Evolutionary conservation across 2,888 invertebrate genomes (phyloP), one percentile per base, ranked within the genome.

Genomic region (Andrena bicolor): DNA sequence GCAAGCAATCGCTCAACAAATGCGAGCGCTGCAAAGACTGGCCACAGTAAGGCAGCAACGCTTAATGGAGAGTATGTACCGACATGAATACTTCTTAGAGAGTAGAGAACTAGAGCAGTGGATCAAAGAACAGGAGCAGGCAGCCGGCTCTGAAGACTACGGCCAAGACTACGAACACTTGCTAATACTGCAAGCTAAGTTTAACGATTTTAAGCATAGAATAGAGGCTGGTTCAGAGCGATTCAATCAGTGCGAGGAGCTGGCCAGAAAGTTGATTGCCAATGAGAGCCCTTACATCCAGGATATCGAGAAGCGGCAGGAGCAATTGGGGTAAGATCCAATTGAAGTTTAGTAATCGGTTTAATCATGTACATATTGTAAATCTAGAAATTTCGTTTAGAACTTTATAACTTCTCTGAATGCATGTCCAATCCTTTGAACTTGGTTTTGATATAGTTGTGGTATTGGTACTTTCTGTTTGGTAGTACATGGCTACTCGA

Each of bases 121-220:
- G 98, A 98, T 99, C 69, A 96, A 97, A 84, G 98, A 99, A 89
- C 98, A 99, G 92, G 96, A 97, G 91, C 97, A 97, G 69, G 96
- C 97, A 0, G 98, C 99, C 0, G 97, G 97, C 68, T 97, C 97
- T 75, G 98, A 99, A 91, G 99, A 99, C 93, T 99, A 98, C 90
- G 99, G 99, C 0, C 98, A 98, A 93, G 99, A 99, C 93, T 99
- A 97, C 90, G 98, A 98, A 90, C 98, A 98, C 94, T 94, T 98
- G 69, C 93, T 97, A 94, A 96, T 97, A 89, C 94, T 99, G 41
- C 97, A 98, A 92, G 97, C 97, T 49, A 98, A 98, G 93, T 99
- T 99, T 93, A 98, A 98, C 87, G 99, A 99, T 92, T 96, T 99
- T 71, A 98, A 98, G 82, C 98, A 97, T 92, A 96, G 97, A 64